These are phyloP conservation scores for Cryptus viduatorius DNA, from an alignment of 2,888 invertebrate species.

Conservation along the genomic window DNA sequence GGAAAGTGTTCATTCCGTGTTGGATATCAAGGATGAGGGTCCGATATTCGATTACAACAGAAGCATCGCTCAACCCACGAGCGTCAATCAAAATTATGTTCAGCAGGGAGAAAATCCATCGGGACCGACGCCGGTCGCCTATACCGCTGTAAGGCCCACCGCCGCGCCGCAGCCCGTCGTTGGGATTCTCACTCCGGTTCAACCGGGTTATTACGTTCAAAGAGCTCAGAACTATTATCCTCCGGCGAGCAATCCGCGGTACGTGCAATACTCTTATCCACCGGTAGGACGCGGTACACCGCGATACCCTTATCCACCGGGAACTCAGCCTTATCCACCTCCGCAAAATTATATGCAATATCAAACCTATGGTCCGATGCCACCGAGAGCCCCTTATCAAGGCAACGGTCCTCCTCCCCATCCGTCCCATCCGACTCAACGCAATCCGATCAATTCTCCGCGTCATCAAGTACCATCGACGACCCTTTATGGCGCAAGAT, in stretches of 20 bases:
- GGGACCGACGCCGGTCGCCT: constrained; percentile 56
- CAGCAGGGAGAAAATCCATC: constrained; percentile 69
- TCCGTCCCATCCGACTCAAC: background rate
- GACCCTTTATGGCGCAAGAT: constrained; percentile 53
- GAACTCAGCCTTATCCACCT: constrained; percentile 57
- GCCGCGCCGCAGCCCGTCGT: constrained; percentile 52
- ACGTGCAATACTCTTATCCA: constrained; percentile 67
- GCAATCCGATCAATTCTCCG: constrained; percentile 18
- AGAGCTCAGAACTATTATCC: constrained; percentile 70
- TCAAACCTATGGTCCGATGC: constrained; percentile 45
- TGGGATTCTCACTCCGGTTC: constrained; percentile 68
- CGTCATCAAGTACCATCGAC: constrained; percentile 60
- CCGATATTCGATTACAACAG: constrained; percentile 75
- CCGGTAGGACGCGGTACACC: constrained; percentile 50
- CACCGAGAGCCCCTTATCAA: constrained; percentile 53
- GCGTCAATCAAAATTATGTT: constrained; percentile 74
- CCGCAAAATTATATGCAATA: constrained; percentile 61
- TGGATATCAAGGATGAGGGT: constrained; percentile 82
- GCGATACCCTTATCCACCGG: constrained; percentile 55
- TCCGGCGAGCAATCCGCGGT: constrained; percentile 40
- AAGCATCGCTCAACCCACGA: constrained; percentile 29
- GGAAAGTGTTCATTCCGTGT: constrained; percentile 80
- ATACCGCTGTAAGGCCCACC: constrained; percentile 48
- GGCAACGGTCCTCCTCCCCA: background rate
- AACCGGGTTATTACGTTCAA: constrained; percentile 77